Evolutionary conservation across 2,888 invertebrate species (phyloP), one percentile per base, ranked within the genome.

Genomic region (Ptychoptera contaminata): DNA sequence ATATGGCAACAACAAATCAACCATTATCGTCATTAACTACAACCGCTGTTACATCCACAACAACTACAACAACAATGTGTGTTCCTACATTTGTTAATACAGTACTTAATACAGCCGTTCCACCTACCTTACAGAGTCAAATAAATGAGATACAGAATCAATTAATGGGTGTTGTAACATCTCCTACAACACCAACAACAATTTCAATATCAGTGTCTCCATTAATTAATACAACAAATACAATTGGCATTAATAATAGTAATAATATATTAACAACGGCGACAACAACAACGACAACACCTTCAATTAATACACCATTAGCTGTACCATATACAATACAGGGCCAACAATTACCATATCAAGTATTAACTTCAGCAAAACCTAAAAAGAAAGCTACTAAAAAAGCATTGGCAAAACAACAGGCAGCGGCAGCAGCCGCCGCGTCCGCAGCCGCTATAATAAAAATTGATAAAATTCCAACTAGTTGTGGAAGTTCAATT

Each of bases 91-190:
- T 50, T 38, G 49, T 50, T 8, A 53, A 52, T 43, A 49, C 48
- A 12, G 45, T 49, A 3, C 40, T 47, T 5, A 50, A 44, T 40
- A 48, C 34, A 23, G 47, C 51, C 23, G 48, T 45, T 38, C 47
- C 51, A 32, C 53, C 52, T 43, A 47, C 52, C 29, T 40, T 51
- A 14, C 53, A 53, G 40, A 52, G 53, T 44, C 54, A 53, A 49
- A 53, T 54, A 14, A 54, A 53, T 47, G 53, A 52, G 48, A 53
- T 47, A 39, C 53, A 47, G 50, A 55, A 47, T 49, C 51, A 53
- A 44, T 43, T 52, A 12, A 50, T 54, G 39, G 54, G 52, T 16
- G 49, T 51, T 2, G 16, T 35, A 7, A 46, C 42, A 40, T 43
- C 47, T 7, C 45, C 46, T 14, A 43, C 46, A n/a, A 44, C 43